Evolutionary conservation across 1,140 invertebrate genomes (phyloP).

Genomic region (Andrena cerasifolii): DNA sequence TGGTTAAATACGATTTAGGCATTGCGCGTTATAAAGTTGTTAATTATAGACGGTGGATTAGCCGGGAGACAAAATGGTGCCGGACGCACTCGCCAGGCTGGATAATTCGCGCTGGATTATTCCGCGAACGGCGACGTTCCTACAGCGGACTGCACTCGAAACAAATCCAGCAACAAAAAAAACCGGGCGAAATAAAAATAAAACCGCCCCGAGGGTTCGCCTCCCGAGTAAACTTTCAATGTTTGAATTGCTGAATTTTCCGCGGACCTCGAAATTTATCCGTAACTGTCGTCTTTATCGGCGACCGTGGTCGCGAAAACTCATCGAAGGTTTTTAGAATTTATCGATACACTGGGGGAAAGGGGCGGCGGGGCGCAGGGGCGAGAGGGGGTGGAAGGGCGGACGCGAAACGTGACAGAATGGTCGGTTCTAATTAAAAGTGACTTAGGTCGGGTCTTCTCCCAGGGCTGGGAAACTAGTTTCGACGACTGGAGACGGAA

Average conservation of each 20-base stretch:
- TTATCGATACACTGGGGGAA: not conserved
- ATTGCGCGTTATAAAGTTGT: conserved; percentile 39
- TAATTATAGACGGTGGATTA: conserved; percentile 40
- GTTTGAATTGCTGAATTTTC: not conserved
- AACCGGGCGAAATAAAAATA: not conserved
- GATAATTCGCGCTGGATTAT: conserved; percentile 11
- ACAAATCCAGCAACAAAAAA: not conserved
- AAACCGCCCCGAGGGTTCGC: not conserved
- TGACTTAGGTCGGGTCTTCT: conserved; percentile 11
- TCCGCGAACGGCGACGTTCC: not conserved
- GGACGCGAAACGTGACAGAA: not conserved
- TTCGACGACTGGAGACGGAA: not conserved
- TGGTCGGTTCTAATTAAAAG: conserved; percentile 29
- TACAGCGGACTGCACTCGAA: not conserved
- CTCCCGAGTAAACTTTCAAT: conserved; percentile 14
- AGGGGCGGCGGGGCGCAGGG: too few species aligned
- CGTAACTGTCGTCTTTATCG: not conserved
- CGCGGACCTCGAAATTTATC: not conserved
- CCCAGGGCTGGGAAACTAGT: conserved; percentile 14
- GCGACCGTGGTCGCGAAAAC: not conserved
- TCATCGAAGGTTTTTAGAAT: not conserved
- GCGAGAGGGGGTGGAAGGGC: too few species aligned
- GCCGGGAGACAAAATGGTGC: not conserved
- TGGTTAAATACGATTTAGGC: conserved; percentile 35
- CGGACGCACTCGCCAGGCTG: not conserved